phyloP scores from a whole-genome alignment of 2,888 invertebrate species.

The Diploptera punctata region DNA sequence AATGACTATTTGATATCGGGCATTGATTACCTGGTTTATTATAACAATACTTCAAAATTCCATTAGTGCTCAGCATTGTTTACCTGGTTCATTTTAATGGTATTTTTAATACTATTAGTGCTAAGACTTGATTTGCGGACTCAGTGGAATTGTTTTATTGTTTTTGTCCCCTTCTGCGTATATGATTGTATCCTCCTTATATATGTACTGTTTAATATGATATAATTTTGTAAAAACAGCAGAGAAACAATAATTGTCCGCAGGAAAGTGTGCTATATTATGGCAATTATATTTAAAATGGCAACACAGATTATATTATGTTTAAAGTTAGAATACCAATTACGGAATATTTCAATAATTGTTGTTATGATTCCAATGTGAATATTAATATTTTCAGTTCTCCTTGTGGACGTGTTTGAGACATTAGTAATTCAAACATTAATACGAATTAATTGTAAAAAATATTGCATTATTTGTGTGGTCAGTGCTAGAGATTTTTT shows the following conservation, averaged over 20 bases:
- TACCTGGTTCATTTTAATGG: constrained; percentile 91
- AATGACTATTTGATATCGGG: constrained; percentile 89
- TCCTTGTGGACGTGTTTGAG: constrained; percentile 79
- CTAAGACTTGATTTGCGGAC: constrained; percentile 85
- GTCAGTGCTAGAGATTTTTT: too few relatives aligned
- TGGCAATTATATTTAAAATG: constrained; percentile 83
- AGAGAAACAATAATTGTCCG: constrained; percentile 59
- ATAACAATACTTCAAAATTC: constrained; percentile 85
- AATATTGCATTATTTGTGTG: too few relatives aligned
- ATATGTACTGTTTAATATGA: constrained; percentile 87
- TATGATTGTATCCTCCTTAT: constrained; percentile 82
- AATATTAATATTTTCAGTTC: constrained; percentile 79
- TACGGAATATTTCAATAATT: constrained; percentile 74
- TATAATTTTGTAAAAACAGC: constrained; percentile 75
- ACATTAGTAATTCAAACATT: constrained; percentile 34
- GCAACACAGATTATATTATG: constrained; percentile 88
- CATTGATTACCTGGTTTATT: constrained; percentile 93
- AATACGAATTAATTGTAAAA: too few relatives aligned
- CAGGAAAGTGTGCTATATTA: constrained; percentile 70
- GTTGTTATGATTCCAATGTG: constrained; percentile 89
- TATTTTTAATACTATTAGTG: constrained; percentile 87
- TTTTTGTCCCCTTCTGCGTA: constrained; percentile 94
- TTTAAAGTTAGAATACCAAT: constrained; percentile 79
- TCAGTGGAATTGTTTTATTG: constrained; percentile 95
- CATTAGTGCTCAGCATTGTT: constrained; percentile 85